Evolutionary conservation across 2,888 invertebrate species (phyloP), one percentile per base, ranked within the genome.

Genomic region (Stenurella melanura): DNA sequence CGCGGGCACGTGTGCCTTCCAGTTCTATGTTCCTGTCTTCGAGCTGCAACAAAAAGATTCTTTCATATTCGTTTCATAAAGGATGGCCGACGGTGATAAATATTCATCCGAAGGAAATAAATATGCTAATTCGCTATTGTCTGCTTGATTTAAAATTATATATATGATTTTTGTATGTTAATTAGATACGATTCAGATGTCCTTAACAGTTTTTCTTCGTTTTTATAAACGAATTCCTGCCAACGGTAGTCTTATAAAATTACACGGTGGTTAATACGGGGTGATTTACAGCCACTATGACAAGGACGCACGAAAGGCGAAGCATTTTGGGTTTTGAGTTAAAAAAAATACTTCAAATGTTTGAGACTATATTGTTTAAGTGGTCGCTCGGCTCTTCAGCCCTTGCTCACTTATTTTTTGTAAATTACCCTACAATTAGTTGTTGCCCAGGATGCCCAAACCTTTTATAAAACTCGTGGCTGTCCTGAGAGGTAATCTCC

Each of bases 11-110:
- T 17, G 96, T 95, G n/a, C 96, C 95, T 89, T 96, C 96, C 84
- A 96, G 86, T 88, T 96, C 95, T 84, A 96, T 95, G 85, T 93
- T 95, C 87, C 94, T 94, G 89, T 96, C 96, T 89, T 95, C 95
- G 84, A 96, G 90, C 95, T 96, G 91, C 17, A 88, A 89, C 81
- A 64, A 19, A 58, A 78, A 79, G 19, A 26, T 56, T 12, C 11
- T n/a, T 56, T 56, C 54, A 56, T 50, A 17, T 15, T 56, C n/a
- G 50, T n/a, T 50, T 17, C 50, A n/a, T 18, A 54, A 38, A 19
- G 21, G n/a, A 38, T 64, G n/a, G 50, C 12, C 12, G 19, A 58
- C 58, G 21, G 12, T 12, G 26, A 60, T 21, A 60, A 60, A 60
- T 21, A 60, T 26, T 60, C 60, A 60, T n/a, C 50, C n/a, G 15